Conservation (phyloP, 2,113 vertebrate genomes). For the Prunella fulvescens region DNA sequence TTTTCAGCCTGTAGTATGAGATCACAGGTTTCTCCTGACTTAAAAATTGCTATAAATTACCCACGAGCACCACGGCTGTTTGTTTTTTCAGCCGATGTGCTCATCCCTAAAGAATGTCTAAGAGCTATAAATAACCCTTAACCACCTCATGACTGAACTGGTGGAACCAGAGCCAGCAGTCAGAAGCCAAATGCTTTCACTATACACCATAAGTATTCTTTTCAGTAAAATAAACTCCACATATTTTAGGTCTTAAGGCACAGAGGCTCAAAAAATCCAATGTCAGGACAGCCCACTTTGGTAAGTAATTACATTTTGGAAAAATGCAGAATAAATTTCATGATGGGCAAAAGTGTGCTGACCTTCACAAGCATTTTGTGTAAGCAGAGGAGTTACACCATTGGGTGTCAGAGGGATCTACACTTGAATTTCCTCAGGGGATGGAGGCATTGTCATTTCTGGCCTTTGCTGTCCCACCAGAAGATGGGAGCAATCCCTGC, state of each 20-base stretch:
- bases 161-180: not conserved
- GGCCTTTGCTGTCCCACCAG: not conserved
- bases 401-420: not conserved
- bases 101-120: conserved; percentile 58
- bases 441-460: not conserved
- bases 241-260: not conserved
- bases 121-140: conserved; percentile 56
- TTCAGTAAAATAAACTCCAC: not conserved
- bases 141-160: conserved; percentile 30
- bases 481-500: not conserved
- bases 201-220: not conserved
- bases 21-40: conserved; percentile 47
- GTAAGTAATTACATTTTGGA: not conserved
- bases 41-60: conserved; percentile 52
- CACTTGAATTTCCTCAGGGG: not conserved
- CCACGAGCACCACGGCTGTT: not conserved
- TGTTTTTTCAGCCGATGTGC: conserved; percentile 19
- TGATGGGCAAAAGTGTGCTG: not conserved
- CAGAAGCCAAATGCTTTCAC: not conserved
- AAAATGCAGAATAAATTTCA: not conserved
- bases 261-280: not conserved
- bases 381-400: not conserved
- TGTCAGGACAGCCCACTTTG: not conserved
- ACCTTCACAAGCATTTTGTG: not conserved
- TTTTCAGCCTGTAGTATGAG: conserved; percentile 35